phyloP scores from a whole-genome alignment of 2,113 vertebrate genomes.

The Neopipo cinnamomea region DNA sequence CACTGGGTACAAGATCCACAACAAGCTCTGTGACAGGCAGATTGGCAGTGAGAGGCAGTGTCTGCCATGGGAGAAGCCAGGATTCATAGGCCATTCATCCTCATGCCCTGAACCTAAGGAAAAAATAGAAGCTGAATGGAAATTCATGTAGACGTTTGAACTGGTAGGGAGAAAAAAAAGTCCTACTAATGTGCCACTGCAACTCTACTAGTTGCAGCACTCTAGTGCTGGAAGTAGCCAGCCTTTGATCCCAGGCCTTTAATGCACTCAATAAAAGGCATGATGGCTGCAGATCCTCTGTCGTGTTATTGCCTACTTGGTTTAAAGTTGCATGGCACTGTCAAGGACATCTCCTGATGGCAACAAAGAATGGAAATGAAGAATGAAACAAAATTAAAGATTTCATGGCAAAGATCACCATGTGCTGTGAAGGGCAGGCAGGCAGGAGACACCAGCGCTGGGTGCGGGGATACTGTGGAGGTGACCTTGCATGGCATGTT shows the following conservation, averaged over 20 bases:
- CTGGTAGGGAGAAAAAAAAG: neutral
- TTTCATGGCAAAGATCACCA: neutral
- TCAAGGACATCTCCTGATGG: neutral
- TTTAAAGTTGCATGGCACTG: neutral
- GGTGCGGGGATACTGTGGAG: neutral
- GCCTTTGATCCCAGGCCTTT: constrained; percentile 29
- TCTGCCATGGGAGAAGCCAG: neutral
- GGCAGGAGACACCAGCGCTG: accelerated
- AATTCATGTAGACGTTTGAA: neutral
- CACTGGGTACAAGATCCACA: neutral
- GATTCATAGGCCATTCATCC: neutral
- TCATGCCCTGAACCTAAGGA: neutral
- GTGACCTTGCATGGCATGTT: neutral
- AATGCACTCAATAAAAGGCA: constrained; percentile 12
- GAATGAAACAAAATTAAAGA: neutral
- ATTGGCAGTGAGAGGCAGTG: neutral
- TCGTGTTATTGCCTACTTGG: constrained; percentile 11
- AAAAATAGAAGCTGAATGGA: constrained; percentile 36
- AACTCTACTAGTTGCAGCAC: neutral
- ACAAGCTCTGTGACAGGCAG: neutral
- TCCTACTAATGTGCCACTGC: neutral
- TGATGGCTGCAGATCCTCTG: neutral
- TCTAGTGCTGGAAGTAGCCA: neutral
- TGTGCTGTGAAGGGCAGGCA: accelerated
- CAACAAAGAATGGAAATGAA: neutral